Percentiles rank a stretch among this genome's conserved stretches.
phyloP scores from a whole-genome alignment of 2,113 vertebrate species.

The Cygnus buccinator region DNA sequence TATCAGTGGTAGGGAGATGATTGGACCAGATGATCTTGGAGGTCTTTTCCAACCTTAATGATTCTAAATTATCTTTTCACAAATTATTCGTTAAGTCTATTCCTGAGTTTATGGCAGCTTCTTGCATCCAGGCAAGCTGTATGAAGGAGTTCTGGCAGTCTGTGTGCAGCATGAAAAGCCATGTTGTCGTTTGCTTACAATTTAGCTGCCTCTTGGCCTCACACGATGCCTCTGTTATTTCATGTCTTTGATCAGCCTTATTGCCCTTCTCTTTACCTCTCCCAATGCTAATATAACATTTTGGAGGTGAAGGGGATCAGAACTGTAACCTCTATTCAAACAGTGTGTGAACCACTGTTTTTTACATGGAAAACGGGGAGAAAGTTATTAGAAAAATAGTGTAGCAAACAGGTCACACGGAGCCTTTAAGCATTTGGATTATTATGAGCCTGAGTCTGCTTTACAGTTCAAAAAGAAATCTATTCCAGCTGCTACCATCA shows the following conservation, averaged over 20 bases:
- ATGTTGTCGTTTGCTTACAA: not conserved
- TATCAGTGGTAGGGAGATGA: too few relatives aligned
- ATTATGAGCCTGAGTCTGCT: not conserved
- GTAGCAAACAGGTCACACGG: not conserved
- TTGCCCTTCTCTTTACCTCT: not conserved
- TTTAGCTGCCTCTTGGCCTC: not conserved
- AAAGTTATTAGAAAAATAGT: not conserved
- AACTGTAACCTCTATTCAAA: not conserved
- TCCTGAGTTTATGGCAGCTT: not conserved
- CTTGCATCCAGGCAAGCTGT: not conserved
- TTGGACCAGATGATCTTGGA: too few relatives aligned
- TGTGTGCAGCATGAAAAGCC: not conserved
- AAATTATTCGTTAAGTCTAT: not conserved
- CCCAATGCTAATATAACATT: not conserved
- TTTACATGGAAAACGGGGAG: not conserved
- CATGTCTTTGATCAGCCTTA: not conserved
- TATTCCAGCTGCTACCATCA: not conserved
- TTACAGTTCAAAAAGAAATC: not conserved
- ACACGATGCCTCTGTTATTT: not conserved
- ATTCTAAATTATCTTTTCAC: not conserved
- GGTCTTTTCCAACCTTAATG: too few relatives aligned
- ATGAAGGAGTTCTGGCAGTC: not conserved
- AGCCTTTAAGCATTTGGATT: not conserved
- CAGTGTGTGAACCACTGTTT: not conserved
- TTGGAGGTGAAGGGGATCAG: not conserved